phyloP scores from a whole-genome alignment of 2,888 invertebrate species.

The Hyles lineata region DNA sequence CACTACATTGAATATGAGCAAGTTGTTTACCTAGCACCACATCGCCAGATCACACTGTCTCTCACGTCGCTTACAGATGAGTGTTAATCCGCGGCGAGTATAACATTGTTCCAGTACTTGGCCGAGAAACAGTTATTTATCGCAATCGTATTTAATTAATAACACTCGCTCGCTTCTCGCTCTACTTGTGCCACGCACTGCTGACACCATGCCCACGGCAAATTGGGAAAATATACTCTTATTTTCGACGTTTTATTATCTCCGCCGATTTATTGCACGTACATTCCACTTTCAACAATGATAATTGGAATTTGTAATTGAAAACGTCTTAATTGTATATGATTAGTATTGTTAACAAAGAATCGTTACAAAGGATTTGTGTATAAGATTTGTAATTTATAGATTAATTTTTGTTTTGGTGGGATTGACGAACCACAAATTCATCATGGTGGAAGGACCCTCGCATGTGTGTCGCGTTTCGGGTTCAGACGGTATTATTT shows the following conservation, averaged over 20 bases:
- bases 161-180: conserved; percentile 56
- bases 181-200: conserved; percentile 58
- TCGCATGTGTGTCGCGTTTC: too few species aligned
- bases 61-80: conserved; percentile 5
- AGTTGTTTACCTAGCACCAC: too few species aligned
- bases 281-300: conserved; percentile 12
- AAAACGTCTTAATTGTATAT: conserved; percentile 11
- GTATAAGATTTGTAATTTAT: neutral
- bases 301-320: conserved; percentile 6
- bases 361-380: neutral
- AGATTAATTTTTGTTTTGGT: too few species aligned
- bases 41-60: neutral
- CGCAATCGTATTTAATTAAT: conserved; percentile 51
- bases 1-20: too few species aligned
- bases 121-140: conserved; percentile 35
- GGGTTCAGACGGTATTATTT: too few species aligned
- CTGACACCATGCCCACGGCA: conserved; percentile 39
- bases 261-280: conserved; percentile 13
- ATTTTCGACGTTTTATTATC: conserved; percentile 34
- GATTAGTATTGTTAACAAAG: neutral
- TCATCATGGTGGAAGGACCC: too few species aligned
- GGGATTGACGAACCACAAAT: too few species aligned
- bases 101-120: conserved; percentile 3
- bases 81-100: neutral
- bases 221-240: conserved; percentile 42